phyloP scores from a whole-genome alignment of 1,140 invertebrate species.

The Mamestra configurata region DNA sequence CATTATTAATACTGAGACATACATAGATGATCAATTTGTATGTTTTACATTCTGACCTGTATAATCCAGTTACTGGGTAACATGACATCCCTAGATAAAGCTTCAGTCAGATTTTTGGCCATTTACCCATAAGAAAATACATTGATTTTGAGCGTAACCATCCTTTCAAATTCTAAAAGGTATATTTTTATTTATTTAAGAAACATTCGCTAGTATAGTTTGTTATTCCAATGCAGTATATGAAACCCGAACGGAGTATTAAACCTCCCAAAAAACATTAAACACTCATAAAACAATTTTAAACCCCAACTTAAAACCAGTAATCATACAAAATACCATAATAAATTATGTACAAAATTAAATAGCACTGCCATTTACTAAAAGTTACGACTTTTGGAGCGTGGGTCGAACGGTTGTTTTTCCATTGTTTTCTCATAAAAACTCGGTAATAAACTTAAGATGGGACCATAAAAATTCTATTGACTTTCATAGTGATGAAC shows the following conservation, averaged over 20 bases:
- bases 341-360: constrained; percentile 22
- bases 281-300: neutral
- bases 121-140: no score
- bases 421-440: constrained; percentile 17
- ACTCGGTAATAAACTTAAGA: neutral
- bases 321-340: neutral
- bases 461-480: neutral
- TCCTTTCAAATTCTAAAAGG: no score
- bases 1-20: no score
- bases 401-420: constrained; percentile 1
- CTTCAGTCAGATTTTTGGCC: no score
- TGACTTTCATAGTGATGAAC: neutral
- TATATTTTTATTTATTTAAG: no score
- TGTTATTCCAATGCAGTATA: no score
- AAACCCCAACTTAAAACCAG: neutral
- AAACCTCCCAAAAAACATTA: neutral
- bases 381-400: neutral
- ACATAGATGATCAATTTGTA: no score
- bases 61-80: no score
- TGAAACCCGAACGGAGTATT: neutral
- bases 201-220: no score
- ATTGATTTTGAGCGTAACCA: no score
- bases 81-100: no score
- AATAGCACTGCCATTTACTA: constrained; percentile 3
- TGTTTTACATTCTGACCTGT: no score